Evolutionary conservation across 1,140 invertebrate genomes (phyloP), one percentile per base, ranked within the genome.

Genomic region (Cardiocondyla obscurior): DNA sequence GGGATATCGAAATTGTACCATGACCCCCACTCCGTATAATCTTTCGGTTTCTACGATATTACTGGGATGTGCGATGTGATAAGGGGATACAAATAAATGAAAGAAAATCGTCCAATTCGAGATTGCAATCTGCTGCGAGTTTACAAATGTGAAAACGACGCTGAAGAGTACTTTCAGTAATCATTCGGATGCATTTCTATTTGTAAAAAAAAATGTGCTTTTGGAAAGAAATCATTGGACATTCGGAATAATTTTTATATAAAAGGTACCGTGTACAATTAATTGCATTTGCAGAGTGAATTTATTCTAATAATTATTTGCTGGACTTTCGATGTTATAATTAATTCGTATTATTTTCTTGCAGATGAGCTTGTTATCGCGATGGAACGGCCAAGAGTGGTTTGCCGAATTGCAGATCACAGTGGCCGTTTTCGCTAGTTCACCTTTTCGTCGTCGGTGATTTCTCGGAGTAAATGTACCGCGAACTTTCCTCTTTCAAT

Each of bases 401-500:
- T 85, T 88, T 88, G 67, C 25, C 46, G 53, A 58, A 88, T 83
- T 49, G 73, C 44, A 77, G 70, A 86, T 88, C 81, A 77, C 58
- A 25, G 53, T 19, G 53, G 67, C 73, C 76, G 90, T 91, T 91
- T 90, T 90, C 86, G 83, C 85, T 72, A 67, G 67, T 77, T 88
- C 83, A 86, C 87, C 85, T 82, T 57, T 73, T 82, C 49, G 69
- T 69, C 74, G 74, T 65, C 81, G 89, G 88, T 89, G 85, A 92
- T 92, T 92, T 91, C 85, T 89, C 81, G 82, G 85, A 58, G 87
- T 86, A 93, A 93, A 93, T 90, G 91, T 92, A 90, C 88, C 89
- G 88, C 89, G 89, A 93, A 93, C 89, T 93, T 93, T 93, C 88
- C 90, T 92, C 90, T 92, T 93, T 93, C 91, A 91, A 92, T 93